Evolutionary conservation across 2,797 vertebrate species (phyloP).

Genomic region (Lemur catta): DNA sequence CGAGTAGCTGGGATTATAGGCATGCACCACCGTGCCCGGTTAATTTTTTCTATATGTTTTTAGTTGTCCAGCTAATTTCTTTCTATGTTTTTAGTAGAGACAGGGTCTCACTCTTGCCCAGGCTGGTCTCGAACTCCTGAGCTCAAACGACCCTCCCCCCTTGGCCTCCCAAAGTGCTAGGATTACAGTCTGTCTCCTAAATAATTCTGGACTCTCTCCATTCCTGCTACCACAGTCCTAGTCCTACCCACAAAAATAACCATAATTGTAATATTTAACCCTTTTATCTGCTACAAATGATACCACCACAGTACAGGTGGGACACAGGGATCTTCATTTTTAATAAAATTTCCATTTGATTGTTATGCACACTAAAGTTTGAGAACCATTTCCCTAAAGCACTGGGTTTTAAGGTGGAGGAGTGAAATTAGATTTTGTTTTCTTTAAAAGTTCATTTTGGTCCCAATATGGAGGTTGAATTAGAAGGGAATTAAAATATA

Average conservation of each 20-base stretch:
- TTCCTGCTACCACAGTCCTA: not conserved
- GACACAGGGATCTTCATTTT: not conserved
- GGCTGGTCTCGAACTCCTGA: too few species aligned
- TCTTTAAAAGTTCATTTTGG: not conserved
- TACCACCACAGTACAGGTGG: not conserved
- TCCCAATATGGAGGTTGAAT: not conserved
- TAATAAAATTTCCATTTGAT: not conserved
- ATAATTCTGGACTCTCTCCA: not conserved
- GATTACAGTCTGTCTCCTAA: not conserved
- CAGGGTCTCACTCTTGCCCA: too few species aligned
- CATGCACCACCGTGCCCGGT: too few species aligned
- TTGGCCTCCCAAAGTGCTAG: too few species aligned
- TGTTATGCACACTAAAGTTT: not conserved
- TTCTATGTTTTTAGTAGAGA: too few species aligned
- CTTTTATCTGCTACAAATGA: slow-evolving; percentile 26
- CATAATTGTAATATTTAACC: not conserved
- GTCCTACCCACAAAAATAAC: not conserved
- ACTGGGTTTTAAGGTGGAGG: not conserved
- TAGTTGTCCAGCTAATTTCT: too few species aligned
- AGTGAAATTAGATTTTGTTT: not conserved
- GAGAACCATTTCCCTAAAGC: not conserved
- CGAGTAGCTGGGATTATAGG: too few species aligned
- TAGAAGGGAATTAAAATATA: not conserved
- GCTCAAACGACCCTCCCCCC: too few species aligned
- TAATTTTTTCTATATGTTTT: too few species aligned